Evolutionary conservation across 2,113 vertebrate genomes (phyloP).

Genomic region (Halcyon malimbica): DNA sequence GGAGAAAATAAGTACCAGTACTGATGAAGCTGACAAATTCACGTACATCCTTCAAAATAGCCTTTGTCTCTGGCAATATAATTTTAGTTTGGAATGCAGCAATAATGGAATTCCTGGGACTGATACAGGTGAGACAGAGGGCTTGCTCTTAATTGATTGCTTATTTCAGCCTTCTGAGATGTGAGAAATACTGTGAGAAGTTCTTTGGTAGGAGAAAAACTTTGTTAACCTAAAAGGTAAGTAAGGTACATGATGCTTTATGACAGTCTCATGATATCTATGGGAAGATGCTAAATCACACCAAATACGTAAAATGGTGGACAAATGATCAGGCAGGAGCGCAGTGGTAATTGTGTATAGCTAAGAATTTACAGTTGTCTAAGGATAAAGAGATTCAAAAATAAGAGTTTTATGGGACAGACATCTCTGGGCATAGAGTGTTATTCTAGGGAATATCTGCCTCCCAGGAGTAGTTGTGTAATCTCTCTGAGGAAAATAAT

Average conservation of each 20-base stretch:
- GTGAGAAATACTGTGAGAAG: neutral
- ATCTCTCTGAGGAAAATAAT: neutral
- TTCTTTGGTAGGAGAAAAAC: neutral
- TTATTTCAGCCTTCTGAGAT: neutral
- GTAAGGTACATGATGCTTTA: neutral
- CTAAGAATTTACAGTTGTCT: neutral
- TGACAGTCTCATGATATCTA: rapidly evolving
- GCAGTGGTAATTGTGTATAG: neutral
- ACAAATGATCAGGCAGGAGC: neutral
- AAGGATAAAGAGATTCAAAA: neutral
- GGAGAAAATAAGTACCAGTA: neutral
- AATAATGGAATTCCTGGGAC: neutral
- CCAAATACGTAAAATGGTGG: neutral
- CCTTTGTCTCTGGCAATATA: neutral
- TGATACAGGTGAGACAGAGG: constrained; percentile 29
- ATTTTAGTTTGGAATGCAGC: neutral
- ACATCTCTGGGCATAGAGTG: neutral
- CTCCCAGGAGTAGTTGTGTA: neutral
- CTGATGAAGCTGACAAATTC: neutral
- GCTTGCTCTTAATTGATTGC: neutral
- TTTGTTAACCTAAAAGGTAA: neutral
- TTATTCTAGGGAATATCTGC: neutral
- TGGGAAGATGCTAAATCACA: neutral
- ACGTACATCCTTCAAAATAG: neutral
- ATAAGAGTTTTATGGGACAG: neutral